Evolutionary conservation across 2,113 vertebrate genomes (phyloP).

Genomic region (Eulemur macaco): DNA sequence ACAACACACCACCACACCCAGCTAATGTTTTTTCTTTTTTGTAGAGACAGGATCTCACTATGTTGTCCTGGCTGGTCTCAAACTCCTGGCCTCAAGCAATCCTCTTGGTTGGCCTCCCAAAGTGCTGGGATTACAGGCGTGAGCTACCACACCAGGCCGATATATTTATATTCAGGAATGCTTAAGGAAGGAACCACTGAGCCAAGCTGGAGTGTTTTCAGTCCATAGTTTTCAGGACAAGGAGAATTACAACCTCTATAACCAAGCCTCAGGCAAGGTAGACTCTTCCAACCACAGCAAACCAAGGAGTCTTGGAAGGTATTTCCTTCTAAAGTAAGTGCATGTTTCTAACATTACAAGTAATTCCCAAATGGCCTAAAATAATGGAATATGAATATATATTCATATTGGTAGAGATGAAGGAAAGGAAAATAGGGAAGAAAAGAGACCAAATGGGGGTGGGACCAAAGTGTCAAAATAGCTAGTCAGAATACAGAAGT

Average conservation of each 20-base stretch:
- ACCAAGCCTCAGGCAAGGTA: not conserved
- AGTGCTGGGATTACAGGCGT: no score
- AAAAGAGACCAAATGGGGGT: not conserved
- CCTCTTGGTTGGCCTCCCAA: no score
- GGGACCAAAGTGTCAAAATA: not conserved
- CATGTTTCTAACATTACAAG: conserved; percentile 4
- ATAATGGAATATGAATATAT: not conserved
- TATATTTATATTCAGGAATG: not conserved
- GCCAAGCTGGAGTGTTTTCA: not conserved
- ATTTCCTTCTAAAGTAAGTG: not conserved
- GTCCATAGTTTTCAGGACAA: not conserved
- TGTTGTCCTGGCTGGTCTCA: no score
- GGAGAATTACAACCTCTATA: not conserved
- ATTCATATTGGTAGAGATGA: not conserved
- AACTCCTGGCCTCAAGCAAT: no score
- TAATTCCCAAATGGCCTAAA: not conserved
- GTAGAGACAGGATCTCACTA: no score
- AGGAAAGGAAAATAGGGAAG: not conserved
- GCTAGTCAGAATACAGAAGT: not conserved
- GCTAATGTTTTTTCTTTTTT: no score
- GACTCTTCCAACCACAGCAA: not conserved
- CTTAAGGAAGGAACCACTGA: not conserved
- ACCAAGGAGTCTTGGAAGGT: not conserved
- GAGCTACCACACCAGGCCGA: no score
- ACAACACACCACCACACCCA: no score